Conservation (phyloP, 2,797 vertebrate genomes). For the Kryptopterus vitreolus region DNA sequence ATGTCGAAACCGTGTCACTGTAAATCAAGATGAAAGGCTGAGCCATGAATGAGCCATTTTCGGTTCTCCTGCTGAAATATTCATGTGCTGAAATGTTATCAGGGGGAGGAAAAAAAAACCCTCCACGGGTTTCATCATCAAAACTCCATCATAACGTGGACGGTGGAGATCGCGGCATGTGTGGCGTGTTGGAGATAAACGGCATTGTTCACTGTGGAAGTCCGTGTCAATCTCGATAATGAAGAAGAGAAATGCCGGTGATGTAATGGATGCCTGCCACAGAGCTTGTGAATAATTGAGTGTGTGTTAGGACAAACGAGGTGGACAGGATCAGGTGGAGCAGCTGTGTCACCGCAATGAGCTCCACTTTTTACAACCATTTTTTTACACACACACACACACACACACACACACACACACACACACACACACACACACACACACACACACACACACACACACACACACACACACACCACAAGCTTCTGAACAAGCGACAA, state of each 20-base stretch:
- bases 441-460: background rate
- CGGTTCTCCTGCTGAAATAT: slow-evolving; percentile 49
- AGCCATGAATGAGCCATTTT: slow-evolving; percentile 49
- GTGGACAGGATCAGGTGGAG: slow-evolving; percentile 85
- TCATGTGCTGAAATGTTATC: slow-evolving; percentile 50
- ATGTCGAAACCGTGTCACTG: slow-evolving; percentile 21
- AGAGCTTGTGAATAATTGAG: slow-evolving; percentile 92
- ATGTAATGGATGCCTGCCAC: slow-evolving; percentile 94
- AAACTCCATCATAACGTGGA: slow-evolving; percentile 28
- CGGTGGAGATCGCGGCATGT: slow-evolving; percentile 26
- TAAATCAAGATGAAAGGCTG: slow-evolving; percentile 41
- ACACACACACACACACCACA: too few relatives aligned
- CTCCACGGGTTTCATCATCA: slow-evolving; percentile 20
- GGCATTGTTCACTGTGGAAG: slow-evolving; percentile 34
- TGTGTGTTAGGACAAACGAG: slow-evolving; percentile 88
- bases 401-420: too few relatives aligned
- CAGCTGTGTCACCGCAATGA: slow-evolving; percentile 66
- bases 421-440: slow-evolving; percentile 21
- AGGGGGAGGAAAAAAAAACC: slow-evolving; percentile 13
- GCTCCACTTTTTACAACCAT: slow-evolving; percentile 72
- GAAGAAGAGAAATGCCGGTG: slow-evolving; percentile 86
- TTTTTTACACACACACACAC: slow-evolving; percentile 2
- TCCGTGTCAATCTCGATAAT: slow-evolving; percentile 90
- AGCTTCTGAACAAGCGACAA: too few relatives aligned
- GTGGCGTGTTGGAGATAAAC: slow-evolving; percentile 13